Evolutionary conservation across 1,140 invertebrate genomes (phyloP), one percentile per base, ranked within the genome.

Genomic region (Reticulitermes speratus): DNA sequence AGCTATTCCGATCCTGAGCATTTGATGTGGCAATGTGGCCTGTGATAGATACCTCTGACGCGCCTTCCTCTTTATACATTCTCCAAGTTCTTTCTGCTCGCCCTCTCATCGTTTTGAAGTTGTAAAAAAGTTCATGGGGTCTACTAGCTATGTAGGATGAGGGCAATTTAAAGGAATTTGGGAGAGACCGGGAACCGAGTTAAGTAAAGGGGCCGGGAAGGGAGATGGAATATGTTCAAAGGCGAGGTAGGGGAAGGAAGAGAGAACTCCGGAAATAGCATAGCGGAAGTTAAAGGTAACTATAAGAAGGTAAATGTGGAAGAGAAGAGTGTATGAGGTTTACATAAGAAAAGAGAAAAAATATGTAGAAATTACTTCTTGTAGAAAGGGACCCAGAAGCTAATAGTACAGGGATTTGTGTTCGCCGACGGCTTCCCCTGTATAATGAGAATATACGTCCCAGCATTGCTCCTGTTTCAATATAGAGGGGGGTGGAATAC

Each of bases 221-320:
- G n/a, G 65, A 75, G 65, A 75, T 75, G n/a, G 14, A 9, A 30
- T 30, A 75, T 25, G n/a, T 75, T 30, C 65, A 75, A n/a, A 75
- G n/a, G n/a, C 11, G 65, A 69, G 65, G 7, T 30, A 75, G n/a
- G 19, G 19, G 59, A n/a, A 30, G n/a, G n/a, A 14, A 30, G n/a
- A 75, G n/a, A 25, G 65, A 75, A 75, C n/a, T 75, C 65, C 65
- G 65, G 65, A 75, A 75, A 75, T 75, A 75, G 16, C 65, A 30
- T 30, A 75, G 65, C 65, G 65, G 65, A 75, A 75, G 65, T 75
- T 75, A 75, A 75, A 75, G 65, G 65, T 75, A 75, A 75, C 65
- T 30, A 25, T 30, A 75, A 75, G 65, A 75, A 75, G 65, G 65
- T 75, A 14, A 75, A 75, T 75, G 65, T 75, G 25, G 65, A 75